Conservation (phyloP, 2,797 vertebrate species). For the Pangasius larnaudii region DNA sequence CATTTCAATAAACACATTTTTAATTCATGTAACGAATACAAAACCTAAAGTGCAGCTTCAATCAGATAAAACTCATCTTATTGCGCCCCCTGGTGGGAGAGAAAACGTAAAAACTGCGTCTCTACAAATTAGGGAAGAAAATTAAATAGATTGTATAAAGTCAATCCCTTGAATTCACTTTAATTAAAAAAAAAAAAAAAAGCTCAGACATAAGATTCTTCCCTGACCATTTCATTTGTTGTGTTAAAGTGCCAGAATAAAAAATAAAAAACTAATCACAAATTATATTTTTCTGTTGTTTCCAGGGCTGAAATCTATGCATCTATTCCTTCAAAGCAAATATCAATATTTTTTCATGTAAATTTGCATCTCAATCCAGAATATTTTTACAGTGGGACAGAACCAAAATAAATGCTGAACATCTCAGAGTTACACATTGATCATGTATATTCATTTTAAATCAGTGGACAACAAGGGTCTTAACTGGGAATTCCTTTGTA, state of each 20-base stretch:
- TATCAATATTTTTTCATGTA: background rate
- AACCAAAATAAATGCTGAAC: background rate
- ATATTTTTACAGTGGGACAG: background rate
- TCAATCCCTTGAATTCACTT: background rate
- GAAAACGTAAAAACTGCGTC: too few relatives aligned
- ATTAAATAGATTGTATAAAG: background rate
- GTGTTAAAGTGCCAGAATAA: background rate
- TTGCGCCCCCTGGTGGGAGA: slow-evolving; percentile 41
- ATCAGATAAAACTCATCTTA: background rate
- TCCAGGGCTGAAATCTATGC: background rate
- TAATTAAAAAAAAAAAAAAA: too few relatives aligned
- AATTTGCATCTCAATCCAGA: background rate
- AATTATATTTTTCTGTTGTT: background rate
- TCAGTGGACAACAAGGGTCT: background rate
- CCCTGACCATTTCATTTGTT: background rate
- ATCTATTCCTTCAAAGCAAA: background rate
- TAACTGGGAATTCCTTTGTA: background rate
- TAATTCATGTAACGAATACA: background rate
- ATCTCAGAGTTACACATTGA: background rate
- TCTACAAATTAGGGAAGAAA: background rate
- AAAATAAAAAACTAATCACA: background rate
- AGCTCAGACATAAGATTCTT: background rate
- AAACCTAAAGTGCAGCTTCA: background rate
- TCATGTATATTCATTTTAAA: background rate
- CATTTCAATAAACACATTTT: background rate